Percentiles rank a stretch among this genome's conserved stretches.
Evolutionary conservation across 2,797 vertebrate genomes (phyloP).

Genomic region (Acipenser oxyrinchus): DNA sequence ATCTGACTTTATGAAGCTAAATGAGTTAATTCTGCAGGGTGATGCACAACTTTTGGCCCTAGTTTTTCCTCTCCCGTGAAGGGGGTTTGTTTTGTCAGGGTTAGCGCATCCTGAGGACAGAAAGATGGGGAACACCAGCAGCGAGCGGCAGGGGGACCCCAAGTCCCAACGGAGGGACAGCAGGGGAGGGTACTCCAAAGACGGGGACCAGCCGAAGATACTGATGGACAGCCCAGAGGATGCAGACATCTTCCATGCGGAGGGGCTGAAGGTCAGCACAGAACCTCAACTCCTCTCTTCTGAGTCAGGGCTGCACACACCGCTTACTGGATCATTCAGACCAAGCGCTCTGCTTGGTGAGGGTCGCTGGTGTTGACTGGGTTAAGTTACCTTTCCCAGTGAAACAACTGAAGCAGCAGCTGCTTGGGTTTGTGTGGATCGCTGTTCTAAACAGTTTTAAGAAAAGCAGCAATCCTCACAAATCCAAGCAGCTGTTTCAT

Average conservation of each 20-base stretch:
- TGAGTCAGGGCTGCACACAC: too few species aligned
- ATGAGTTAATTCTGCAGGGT: neutral
- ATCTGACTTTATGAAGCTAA: neutral
- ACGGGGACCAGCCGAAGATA: conserved; percentile 79
- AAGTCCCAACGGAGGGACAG: conserved; percentile 69
- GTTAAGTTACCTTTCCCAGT: too few species aligned
- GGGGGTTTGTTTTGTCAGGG: neutral
- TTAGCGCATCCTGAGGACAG: neutral
- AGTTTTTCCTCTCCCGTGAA: too few species aligned
- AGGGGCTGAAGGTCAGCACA: conserved; percentile 75
- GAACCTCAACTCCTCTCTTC: too few species aligned
- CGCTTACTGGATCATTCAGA: too few species aligned
- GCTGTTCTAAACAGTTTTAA: too few species aligned
- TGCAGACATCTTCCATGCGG: conserved; percentile 74
- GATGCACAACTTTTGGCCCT: neutral
- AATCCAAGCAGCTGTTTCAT: too few species aligned
- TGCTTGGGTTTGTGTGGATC: too few species aligned
- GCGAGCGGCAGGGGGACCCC: conserved; percentile 76
- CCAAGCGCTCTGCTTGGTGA: too few species aligned
- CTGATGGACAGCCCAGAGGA: conserved; percentile 87
- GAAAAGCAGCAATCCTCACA: too few species aligned
- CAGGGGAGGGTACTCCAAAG: conserved; percentile 65
- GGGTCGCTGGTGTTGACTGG: too few species aligned
- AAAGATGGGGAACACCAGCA: conserved; percentile 90
- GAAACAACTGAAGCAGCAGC: too few species aligned